These are phyloP conservation scores for Meteorus cinctellus DNA, from an alignment of 2,888 invertebrate species.

Conservation along the genomic window DNA sequence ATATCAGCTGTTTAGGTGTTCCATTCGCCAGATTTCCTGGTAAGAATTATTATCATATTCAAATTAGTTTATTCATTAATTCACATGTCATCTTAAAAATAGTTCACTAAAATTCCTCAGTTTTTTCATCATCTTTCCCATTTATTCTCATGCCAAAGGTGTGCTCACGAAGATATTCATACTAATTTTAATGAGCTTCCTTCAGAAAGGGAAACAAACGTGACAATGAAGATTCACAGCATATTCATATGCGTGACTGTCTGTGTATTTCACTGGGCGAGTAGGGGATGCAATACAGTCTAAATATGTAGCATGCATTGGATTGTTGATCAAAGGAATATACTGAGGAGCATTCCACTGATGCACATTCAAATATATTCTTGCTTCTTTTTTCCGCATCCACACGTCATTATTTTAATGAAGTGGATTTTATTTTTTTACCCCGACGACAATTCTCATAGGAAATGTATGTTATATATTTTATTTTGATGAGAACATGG, in stretches of 20 bases:
- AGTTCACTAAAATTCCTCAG: not conserved
- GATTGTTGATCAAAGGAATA: conserved; percentile 10
- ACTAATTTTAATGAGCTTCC: conserved; percentile 7
- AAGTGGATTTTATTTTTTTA: not conserved
- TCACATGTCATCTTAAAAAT: not conserved
- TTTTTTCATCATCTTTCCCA: not conserved
- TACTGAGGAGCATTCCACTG: not conserved
- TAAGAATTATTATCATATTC: conserved; percentile 64
- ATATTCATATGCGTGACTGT: conserved; percentile 24
- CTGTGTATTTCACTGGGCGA: too few species aligned
- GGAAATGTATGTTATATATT: too few species aligned
- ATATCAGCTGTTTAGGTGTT: conserved; percentile 82
- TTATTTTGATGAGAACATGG: too few species aligned
- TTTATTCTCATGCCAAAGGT: not conserved
- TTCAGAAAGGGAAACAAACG: not conserved
- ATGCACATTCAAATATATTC: conserved; percentile 3
- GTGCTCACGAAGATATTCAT: not conserved
- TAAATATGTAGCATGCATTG: not conserved
- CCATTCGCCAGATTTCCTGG: conserved; percentile 84
- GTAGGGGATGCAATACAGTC: too few species aligned
- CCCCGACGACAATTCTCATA: not conserved
- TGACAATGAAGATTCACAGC: not conserved
- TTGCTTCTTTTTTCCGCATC: not conserved
- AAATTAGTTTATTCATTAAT: not conserved
- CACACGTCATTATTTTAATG: not conserved